Conservation (phyloP, 2,113 vertebrate species). For the Probosciger aterrimus region DNA sequence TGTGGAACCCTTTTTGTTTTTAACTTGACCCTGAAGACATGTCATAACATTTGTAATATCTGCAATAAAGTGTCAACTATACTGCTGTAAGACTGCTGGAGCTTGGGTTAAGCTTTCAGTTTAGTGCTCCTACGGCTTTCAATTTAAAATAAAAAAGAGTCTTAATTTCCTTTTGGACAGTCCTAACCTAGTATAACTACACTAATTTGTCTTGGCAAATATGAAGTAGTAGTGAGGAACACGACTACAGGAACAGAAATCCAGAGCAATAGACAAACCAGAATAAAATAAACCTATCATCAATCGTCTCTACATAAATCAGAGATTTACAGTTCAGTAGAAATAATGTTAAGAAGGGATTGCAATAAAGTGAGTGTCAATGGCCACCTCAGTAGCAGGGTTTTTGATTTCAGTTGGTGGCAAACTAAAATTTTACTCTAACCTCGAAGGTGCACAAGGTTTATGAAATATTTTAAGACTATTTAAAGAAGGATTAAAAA, state of each 20-base stretch:
- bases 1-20: slow-evolving; percentile 70
- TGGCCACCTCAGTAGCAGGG: neutral
- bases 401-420: neutral
- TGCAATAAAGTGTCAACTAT: slow-evolving; percentile 66
- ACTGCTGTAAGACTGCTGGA: slow-evolving; percentile 55
- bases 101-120: slow-evolving; percentile 59
- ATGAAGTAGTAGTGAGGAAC: neutral
- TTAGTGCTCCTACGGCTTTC: slow-evolving; percentile 60
- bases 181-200: neutral
- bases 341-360: neutral
- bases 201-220: slow-evolving; percentile 36
- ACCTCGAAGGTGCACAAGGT: neutral
- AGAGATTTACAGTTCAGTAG: neutral
- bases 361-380: neutral
- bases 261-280: neutral
- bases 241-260: neutral
- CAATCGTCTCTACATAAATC: neutral
- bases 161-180: slow-evolving; percentile 52
- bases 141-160: slow-evolving; percentile 47
- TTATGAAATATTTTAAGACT: neutral
- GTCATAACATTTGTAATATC: slow-evolving; percentile 74
- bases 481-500: neutral
- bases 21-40: slow-evolving; percentile 73
- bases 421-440: neutral
- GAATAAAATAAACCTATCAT: slow-evolving; percentile 15